Conservation (phyloP, 2,797 vertebrate species). For the Melanogrammus aeglefinus region DNA sequence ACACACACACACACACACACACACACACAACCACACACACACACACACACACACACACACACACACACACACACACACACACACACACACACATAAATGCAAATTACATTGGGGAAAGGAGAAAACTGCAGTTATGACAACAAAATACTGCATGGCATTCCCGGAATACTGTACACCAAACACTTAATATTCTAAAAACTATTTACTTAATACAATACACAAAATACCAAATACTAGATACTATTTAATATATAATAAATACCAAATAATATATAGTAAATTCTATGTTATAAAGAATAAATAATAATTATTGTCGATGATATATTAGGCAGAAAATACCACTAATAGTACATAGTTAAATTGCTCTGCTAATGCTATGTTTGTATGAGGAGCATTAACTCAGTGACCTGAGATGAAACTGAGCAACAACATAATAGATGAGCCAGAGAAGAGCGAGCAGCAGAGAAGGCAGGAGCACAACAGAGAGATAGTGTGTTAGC, state of each 20-base stretch:
- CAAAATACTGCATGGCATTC: not conserved
- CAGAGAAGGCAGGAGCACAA: too few relatives aligned
- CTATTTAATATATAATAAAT: not conserved
- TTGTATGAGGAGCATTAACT: too few relatives aligned
- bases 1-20: not conserved
- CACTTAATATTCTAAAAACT: not conserved
- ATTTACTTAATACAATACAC: not conserved
- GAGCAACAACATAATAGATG: too few relatives aligned
- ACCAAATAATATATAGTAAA: not conserved
- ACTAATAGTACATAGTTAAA: not conserved
- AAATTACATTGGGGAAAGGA: not conserved
- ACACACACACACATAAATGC: constrained; percentile 30
- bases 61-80: constrained; percentile 50
- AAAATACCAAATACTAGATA: not conserved
- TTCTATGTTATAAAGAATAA: not conserved
- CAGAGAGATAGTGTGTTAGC: not conserved
- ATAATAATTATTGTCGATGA: too few relatives aligned
- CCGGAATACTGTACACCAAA: not conserved
- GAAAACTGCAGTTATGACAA: not conserved
- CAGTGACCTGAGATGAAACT: too few relatives aligned
- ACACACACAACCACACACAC: too few relatives aligned
- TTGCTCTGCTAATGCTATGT: too few relatives aligned
- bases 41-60: too few relatives aligned
- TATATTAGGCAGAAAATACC: too few relatives aligned
- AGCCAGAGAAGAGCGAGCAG: too few relatives aligned